Percentiles rank a stretch among this genome's conserved stretches.
Evolutionary conservation across 92 coral and sea anemone species (phyloP).

Genomic region (Phenganax marumi): DNA sequence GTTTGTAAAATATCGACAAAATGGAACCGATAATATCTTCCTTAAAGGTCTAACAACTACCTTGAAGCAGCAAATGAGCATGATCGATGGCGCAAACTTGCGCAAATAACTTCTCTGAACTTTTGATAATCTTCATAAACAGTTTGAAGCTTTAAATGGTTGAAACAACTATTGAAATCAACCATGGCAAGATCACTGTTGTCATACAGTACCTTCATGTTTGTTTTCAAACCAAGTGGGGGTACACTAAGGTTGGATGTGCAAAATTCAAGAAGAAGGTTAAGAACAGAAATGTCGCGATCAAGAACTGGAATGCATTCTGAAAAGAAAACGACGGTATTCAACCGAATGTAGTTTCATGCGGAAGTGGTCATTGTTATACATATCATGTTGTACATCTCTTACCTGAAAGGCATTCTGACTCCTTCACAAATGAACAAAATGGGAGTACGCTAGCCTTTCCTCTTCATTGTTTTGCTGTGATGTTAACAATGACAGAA

Average conservation of each 20-base stretch:
- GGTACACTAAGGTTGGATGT: slow-evolving; percentile 48
- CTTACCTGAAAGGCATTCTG: no score
- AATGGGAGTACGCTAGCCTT: not conserved
- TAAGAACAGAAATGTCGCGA: slow-evolving; percentile 42
- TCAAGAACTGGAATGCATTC: slow-evolving; percentile 57
- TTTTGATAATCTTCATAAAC: no score
- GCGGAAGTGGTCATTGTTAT: no score
- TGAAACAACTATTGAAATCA: slow-evolving; percentile 53
- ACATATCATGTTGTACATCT: no score
- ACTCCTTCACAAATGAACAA: not conserved
- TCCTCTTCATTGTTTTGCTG: not conserved
- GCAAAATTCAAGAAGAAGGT: slow-evolving; percentile 41
- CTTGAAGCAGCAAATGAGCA: no score
- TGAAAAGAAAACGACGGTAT: not conserved
- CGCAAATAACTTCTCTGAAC: no score
- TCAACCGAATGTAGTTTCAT: no score
- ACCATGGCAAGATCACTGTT: slow-evolving; percentile 32
- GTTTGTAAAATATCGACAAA: no score
- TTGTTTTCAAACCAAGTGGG: slow-evolving; percentile 48
- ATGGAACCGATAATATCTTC: no score
- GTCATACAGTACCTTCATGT: slow-evolving; percentile 35
- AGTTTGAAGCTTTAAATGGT: slow-evolving; percentile 35
- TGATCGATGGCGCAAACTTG: no score
- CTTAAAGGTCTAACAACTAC: no score
- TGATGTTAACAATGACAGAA: not conserved